A percentile compares a stretch with the other conserved stretches of the same genome.
Conservation (phyloP, 2,113 vertebrate genomes). For the Corynorhinus townsendii region DNA sequence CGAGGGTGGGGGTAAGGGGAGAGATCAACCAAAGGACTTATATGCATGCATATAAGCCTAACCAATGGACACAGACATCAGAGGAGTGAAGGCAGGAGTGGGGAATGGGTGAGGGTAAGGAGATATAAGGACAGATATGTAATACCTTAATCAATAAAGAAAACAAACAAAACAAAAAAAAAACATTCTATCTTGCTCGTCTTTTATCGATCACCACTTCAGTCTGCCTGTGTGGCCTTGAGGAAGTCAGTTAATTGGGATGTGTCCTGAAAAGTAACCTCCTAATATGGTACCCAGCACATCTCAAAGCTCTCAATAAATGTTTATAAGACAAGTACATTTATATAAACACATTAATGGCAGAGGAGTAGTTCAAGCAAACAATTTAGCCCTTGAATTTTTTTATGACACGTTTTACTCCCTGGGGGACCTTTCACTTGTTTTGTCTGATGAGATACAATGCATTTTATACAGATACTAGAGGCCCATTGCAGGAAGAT, state of each 20-base stretch:
- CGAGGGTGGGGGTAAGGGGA: no score
- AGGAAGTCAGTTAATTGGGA: not conserved
- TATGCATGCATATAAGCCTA: no score
- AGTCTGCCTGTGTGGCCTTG: not conserved
- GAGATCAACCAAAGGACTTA: no score
- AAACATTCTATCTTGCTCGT: not conserved
- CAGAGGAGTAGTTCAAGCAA: not conserved
- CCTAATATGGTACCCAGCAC: not conserved
- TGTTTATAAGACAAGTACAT: not conserved
- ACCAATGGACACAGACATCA: no score
- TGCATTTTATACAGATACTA: not conserved
- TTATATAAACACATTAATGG: not conserved
- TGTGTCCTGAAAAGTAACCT: not conserved
- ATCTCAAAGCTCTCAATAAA: not conserved
- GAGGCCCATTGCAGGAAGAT: no score
- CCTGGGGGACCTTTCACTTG: not conserved
- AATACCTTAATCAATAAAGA: no score
- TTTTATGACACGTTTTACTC: not conserved
- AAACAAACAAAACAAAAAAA: no score
- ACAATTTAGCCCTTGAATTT: not conserved
- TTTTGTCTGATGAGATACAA: not conserved
- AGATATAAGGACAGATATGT: no score
- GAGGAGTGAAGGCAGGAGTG: no score
- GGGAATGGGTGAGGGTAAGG: rapidly evolving
- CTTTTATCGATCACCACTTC: not conserved